Conservation (phyloP, 2,888 invertebrate species). For the Melanostoma mellinum region DNA sequence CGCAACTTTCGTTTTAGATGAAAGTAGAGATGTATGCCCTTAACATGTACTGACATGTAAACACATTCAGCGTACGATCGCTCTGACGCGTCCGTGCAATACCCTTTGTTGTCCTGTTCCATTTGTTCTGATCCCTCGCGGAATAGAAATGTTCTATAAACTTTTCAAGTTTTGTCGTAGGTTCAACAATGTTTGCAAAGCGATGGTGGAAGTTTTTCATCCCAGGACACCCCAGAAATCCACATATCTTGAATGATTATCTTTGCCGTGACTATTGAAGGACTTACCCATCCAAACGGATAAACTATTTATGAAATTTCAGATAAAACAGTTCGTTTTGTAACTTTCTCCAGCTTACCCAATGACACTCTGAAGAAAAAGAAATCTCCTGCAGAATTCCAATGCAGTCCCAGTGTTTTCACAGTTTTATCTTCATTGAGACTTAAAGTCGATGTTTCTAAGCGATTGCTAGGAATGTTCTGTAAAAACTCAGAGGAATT, state of each 20-base stretch:
- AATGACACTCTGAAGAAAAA: slow-evolving; percentile 23
- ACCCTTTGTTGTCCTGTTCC: not conserved
- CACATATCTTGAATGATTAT: slow-evolving; percentile 21
- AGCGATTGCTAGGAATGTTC: too few relatives aligned
- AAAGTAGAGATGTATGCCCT: not conserved
- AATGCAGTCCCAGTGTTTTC: slow-evolving; percentile 7
- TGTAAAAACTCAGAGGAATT: too few relatives aligned
- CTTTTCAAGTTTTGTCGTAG: slow-evolving; percentile 2
- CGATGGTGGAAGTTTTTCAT: slow-evolving; percentile 13
- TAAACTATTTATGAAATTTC: slow-evolving; percentile 12
- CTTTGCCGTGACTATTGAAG: not conserved
- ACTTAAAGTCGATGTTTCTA: too few relatives aligned
- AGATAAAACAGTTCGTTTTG: slow-evolving; percentile 7
- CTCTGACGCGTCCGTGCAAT: slow-evolving; percentile 16
- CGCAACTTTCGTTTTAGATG: slow-evolving; percentile 21
- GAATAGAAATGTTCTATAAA: slow-evolving; percentile 24
- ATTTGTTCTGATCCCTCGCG: slow-evolving; percentile 9
- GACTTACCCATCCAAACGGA: slow-evolving; percentile 25
- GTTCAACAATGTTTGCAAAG: slow-evolving; percentile 7
- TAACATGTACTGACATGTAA: not conserved
- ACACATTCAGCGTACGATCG: slow-evolving; percentile 29
- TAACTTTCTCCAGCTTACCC: not conserved
- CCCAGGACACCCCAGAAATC: slow-evolving; percentile 28
- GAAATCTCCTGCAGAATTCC: slow-evolving; percentile 14
- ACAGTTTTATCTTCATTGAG: not conserved